phyloP scores from a whole-genome alignment of 2,797 vertebrate genomes.

The Lepidocolaptes lacrymiger region DNA sequence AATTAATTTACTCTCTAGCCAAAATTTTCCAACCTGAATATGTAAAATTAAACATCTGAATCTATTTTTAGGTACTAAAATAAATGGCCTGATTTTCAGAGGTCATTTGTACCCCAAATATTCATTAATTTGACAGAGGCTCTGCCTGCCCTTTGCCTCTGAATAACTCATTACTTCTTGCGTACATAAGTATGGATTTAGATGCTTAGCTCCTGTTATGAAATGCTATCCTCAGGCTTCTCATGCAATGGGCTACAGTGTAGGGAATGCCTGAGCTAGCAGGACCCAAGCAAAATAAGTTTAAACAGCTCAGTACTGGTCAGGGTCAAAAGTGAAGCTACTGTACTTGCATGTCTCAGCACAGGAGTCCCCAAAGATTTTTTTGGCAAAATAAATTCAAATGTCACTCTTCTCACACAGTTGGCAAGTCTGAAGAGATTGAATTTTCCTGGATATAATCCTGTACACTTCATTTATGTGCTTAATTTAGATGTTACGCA shows the following conservation, averaged over 20 bases:
- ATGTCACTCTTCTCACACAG: not conserved
- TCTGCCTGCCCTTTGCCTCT: conserved; percentile 36
- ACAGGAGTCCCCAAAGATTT: not conserved
- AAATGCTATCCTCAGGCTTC: not conserved
- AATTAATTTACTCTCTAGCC: conserved; percentile 72
- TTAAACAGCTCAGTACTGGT: not conserved
- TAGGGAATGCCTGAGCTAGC: not conserved
- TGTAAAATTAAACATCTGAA: conserved; percentile 65
- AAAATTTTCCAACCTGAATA: conserved; percentile 68
- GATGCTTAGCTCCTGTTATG: not conserved
- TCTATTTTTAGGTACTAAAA: conserved; percentile 62
- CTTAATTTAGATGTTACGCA: conserved; percentile 7
- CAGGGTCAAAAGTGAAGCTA: not conserved
- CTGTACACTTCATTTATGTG: not conserved
- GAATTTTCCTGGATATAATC: not conserved
- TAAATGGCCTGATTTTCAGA: conserved; percentile 62
- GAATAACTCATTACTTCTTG: conserved; percentile 33
- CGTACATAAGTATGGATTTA: not conserved
- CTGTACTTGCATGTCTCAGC: not conserved
- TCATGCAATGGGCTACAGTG: not conserved
- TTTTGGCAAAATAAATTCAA: not conserved
- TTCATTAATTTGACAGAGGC: conserved; percentile 36
- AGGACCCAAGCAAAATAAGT: not conserved
- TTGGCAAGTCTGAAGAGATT: not conserved
- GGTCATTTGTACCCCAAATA: conserved; percentile 54